Conservation (phyloP, 1,140 invertebrate species). For the Drosophila pseudoananassae region DNA sequence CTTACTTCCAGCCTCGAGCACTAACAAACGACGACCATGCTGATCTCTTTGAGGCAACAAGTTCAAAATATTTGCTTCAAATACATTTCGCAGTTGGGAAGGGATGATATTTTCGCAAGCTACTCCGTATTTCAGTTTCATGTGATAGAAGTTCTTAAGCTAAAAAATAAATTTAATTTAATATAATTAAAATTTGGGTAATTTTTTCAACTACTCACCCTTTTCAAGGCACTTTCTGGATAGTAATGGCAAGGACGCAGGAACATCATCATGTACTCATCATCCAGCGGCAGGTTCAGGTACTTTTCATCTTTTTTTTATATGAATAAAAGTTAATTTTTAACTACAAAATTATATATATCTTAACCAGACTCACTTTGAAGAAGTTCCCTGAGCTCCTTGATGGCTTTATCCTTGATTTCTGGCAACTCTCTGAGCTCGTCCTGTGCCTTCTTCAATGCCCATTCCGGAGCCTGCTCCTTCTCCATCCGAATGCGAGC, state of each 20-base stretch:
- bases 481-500: constrained; percentile 85
- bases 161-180: constrained; percentile 57
- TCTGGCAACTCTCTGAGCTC: constrained; percentile 89
- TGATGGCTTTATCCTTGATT: constrained; percentile 86
- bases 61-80: constrained; percentile 85
- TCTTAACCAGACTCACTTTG: constrained; percentile 45
- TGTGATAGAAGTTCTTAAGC: constrained; percentile 87
- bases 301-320: constrained; percentile 84
- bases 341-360: background rate
- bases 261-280: constrained; percentile 88
- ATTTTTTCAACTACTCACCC: constrained; percentile 84
- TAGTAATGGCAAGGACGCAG: constrained; percentile 89
- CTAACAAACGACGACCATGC: constrained; percentile 86
- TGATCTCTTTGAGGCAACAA: constrained; percentile 86
- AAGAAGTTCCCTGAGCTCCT: constrained; percentile 86
- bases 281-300: constrained; percentile 86
- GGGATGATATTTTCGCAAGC: constrained; percentile 85
- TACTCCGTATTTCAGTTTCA: constrained; percentile 85
- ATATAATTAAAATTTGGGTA: too few species aligned
- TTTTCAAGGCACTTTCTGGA: constrained; percentile 87
- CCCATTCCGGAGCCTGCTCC: constrained; percentile 84
- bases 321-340: background rate
- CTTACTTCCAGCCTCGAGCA: constrained; percentile 86
- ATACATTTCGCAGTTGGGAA: constrained; percentile 84
- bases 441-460: constrained; percentile 86